Evolutionary conservation across 2,113 vertebrate species (phyloP).

Genomic region (Meles meles): DNA sequence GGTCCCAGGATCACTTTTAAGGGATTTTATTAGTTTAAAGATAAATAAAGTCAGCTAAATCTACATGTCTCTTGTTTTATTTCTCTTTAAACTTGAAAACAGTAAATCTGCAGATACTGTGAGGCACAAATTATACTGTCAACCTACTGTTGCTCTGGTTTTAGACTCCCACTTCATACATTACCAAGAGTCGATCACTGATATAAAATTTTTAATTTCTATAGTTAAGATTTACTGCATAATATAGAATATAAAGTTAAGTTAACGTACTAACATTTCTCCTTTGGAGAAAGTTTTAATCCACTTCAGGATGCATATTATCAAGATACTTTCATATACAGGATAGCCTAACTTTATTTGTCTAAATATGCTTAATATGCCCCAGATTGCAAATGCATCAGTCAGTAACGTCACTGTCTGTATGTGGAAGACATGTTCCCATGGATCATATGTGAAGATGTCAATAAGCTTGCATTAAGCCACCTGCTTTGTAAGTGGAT

Average conservation of each 20-base stretch:
- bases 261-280: conserved; percentile 83
- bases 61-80: conserved; percentile 86
- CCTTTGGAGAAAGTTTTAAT: conserved; percentile 83
- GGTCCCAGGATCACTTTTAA: conserved; percentile 89
- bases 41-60: conserved; percentile 99
- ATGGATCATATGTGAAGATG: conserved; percentile 82
- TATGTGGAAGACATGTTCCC: conserved; percentile 79
- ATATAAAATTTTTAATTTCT: conserved; percentile 83
- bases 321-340: conserved; percentile 71
- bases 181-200: conserved; percentile 84
- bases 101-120: conserved; percentile 84
- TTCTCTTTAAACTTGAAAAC: conserved; percentile 81
- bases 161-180: conserved; percentile 80
- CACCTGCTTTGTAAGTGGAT: conserved; percentile 86
- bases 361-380: conserved; percentile 81
- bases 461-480: conserved; percentile 85
- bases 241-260: conserved; percentile 86
- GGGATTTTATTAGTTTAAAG: conserved; percentile 97
- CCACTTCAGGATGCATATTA: conserved; percentile 77
- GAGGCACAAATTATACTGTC: conserved; percentile 77
- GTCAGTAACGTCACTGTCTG: conserved; percentile 79
- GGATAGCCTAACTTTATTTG: conserved; percentile 81
- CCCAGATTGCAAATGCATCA: conserved; percentile 75
- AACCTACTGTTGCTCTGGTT: conserved; percentile 81
- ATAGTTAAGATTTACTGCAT: conserved; percentile 84